These are phyloP conservation scores for Drosophila gunungcola DNA, from an alignment of 1,140 invertebrate species.

Conservation along the genomic window DNA sequence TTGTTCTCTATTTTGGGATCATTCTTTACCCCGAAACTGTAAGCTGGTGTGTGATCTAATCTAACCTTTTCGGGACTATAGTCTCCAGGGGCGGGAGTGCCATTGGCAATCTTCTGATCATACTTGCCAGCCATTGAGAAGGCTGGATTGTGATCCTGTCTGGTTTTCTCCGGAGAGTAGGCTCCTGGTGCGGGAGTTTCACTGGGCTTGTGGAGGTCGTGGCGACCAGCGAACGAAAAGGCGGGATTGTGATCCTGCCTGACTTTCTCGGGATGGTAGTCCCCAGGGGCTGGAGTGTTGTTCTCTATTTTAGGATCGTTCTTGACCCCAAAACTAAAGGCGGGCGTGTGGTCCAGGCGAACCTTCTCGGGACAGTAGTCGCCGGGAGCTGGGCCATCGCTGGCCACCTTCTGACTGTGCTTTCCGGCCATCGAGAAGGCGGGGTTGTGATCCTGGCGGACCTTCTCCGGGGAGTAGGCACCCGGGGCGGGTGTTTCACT, in stretches of 20 bases:
- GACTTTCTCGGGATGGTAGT: conserved; percentile 87
- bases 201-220: conserved; percentile 85
- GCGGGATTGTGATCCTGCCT: conserved; percentile 69
- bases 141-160: conserved; percentile 87
- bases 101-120: conserved; percentile 87
- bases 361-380: conserved; percentile 90
- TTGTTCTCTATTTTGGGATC: conserved; percentile 85
- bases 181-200: conserved; percentile 84
- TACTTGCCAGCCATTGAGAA: conserved; percentile 86
- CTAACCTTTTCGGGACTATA: conserved; percentile 87
- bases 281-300: conserved; percentile 88
- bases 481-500: conserved; percentile 87
- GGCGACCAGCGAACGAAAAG: conserved; percentile 85
- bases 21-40: conserved; percentile 86
- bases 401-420: conserved; percentile 86
- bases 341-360: conserved; percentile 86
- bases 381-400: conserved; percentile 91
- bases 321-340: conserved; percentile 86
- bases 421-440: conserved; percentile 86
- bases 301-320: conserved; percentile 85
- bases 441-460: conserved; percentile 86
- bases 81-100: conserved; percentile 85
- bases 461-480: conserved; percentile 87
- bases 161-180: conserved; percentile 87
- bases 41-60: conserved; percentile 86